A percentile compares a stretch with the other conserved stretches of the same genome.
phyloP scores from a whole-genome alignment of 2,113 vertebrate genomes.

The Delphinapterus leucas region DNA sequence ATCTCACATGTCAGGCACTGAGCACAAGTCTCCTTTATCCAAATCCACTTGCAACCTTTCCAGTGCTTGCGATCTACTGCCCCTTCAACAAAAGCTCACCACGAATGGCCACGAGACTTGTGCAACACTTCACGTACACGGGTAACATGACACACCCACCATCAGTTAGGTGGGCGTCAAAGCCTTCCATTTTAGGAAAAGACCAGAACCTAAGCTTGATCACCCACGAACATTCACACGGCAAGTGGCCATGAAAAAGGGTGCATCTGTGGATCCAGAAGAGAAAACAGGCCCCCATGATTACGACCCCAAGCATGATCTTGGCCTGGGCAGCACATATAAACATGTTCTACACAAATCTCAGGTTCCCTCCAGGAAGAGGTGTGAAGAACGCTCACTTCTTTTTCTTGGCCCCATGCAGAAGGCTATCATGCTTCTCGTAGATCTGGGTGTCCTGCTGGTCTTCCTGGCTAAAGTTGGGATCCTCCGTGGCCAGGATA shows the following conservation, averaged over 20 bases:
- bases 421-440: conserved; percentile 94
- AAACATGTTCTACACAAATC: not conserved
- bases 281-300: not conserved
- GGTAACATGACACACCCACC: not conserved
- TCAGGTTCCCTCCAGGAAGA: not conserved
- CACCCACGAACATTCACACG: not conserved
- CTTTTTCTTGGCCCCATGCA: conserved; percentile 90
- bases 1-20: not conserved
- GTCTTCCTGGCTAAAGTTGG: conserved; percentile 84
- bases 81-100: not conserved
- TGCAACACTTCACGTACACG: not conserved
- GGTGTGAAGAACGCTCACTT: conserved; percentile 80
- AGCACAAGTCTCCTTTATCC: not conserved
- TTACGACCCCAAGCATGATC: not conserved
- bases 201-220: not conserved
- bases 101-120: not conserved
- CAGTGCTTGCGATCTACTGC: not conserved
- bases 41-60: not conserved
- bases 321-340: not conserved
- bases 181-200: not conserved
- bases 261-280: not conserved
- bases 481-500: conserved; percentile 93
- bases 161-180: not conserved
- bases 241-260: not conserved
- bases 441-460: conserved; percentile 94